Conservation (phyloP, 2,113 vertebrate species). For the Gnathonemus echidnorhynchus region DNA sequence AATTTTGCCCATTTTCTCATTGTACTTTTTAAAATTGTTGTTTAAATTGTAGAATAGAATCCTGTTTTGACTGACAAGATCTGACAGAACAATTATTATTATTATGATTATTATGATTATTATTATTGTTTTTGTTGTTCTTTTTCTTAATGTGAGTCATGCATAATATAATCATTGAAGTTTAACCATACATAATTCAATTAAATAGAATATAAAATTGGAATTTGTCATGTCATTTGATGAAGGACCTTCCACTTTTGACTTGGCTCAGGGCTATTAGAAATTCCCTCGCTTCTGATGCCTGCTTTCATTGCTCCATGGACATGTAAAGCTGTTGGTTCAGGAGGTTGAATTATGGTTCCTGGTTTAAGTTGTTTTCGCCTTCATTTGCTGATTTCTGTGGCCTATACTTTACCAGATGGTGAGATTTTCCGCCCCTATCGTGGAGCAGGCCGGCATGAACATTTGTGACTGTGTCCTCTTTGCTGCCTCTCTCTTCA, state of each 20-base stretch:
- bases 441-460: neutral
- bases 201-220: neutral
- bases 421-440: neutral
- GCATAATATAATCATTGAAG: neutral
- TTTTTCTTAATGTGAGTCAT: neutral
- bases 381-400: neutral
- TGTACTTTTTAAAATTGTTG: neutral
- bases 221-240: neutral
- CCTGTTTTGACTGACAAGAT: neutral
- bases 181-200: neutral
- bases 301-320: neutral
- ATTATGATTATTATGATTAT: too few species aligned
- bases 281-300: neutral
- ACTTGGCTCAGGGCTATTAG: neutral
- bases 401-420: neutral
- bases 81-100: neutral
- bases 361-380: neutral
- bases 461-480: neutral
- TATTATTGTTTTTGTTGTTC: neutral
- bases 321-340: neutral
- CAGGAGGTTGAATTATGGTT: neutral
- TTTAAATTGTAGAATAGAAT: neutral
- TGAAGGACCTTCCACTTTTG: neutral
- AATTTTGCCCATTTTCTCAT: neutral
- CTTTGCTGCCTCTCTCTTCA: neutral